A percentile compares a stretch with the other conserved stretches of the same genome.
phyloP scores from a whole-genome alignment of 2,113 vertebrate genomes.

The Centropus unirufus region DNA sequence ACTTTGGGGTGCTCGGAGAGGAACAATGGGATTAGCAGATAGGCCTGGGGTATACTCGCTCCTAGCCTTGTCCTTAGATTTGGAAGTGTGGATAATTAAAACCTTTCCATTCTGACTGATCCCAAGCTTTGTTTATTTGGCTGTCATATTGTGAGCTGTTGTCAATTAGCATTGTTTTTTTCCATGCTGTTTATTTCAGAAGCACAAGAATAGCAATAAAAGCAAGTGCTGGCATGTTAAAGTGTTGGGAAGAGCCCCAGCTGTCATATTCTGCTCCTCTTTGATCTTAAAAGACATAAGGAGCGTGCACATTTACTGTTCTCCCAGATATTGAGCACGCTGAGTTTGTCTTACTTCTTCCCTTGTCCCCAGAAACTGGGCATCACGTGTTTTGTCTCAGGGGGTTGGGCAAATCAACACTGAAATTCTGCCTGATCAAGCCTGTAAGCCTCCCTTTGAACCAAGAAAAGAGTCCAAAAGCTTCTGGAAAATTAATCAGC shows the following conservation, averaged over 20 bases:
- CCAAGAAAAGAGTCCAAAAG: neutral
- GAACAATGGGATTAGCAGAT: neutral
- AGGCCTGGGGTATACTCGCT: neutral
- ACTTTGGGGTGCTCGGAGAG: neutral
- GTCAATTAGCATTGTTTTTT: constrained; percentile 28
- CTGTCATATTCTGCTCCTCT: neutral
- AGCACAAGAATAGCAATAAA: neutral
- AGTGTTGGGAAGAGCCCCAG: neutral
- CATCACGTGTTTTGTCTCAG: neutral
- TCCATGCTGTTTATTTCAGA: constrained; percentile 34
- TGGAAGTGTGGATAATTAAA: constrained; percentile 13
- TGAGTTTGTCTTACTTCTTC: neutral
- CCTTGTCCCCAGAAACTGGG: neutral
- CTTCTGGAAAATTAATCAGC: neutral
- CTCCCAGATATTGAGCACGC: neutral
- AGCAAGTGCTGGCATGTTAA: neutral
- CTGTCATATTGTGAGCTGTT: constrained; percentile 13
- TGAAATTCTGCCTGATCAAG: neutral
- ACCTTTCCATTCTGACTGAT: neutral
- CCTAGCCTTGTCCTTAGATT: neutral
- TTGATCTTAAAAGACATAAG: neutral
- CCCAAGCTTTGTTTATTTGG: neutral
- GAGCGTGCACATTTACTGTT: neutral
- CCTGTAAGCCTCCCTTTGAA: neutral
- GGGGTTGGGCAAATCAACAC: neutral